Base-by-base conservation (phyloP, 2,797 vertebrate species). In the Coracias cyanogaster region DNA sequence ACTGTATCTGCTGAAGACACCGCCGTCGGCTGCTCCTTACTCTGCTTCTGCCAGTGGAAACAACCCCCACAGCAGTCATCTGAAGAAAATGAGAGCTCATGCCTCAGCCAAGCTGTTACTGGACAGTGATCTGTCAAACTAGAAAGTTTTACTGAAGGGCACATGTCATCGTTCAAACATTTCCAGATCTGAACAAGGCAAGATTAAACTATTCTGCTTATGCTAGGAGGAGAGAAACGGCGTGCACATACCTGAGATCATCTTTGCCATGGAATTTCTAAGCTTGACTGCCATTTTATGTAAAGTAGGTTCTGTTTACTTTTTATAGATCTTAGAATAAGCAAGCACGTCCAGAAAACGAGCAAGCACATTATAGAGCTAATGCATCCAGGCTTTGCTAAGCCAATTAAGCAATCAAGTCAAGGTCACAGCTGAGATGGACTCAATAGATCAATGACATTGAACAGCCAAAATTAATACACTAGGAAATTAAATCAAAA, bases 401-500 rank as follows among this genome's bases (percentile, higher is more conserved):
- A 96, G 81, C 81, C 93, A 96, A 85, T 94, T 93, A 95, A 94
- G 74, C 90, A 92, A 86, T 89, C 4, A 15, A 91, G 91, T 91
- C 91, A 94, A 93, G 89, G 94, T 90, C 93, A 89, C 84, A 57
- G 55, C 86, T 87, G 74, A 93, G 78, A 87, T 62, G 71, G 92
- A 82, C 90, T 94, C 86, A 65, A 71, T 66, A 91, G 57, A 93
- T 96, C 90, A 74, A 94, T 85, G 64, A 33, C 73, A 93, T 58
- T 76, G 71, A 93, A 85, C 35, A 57, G 52, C 37, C 67, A 82
- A 74, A 90, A 95, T 96, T 90, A 96, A 96, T 96, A 91, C 21
- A 41, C 48, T 84, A n/a, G 86, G 78, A 93, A 94, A 94, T 95
- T 86, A 93, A 86, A 96, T 94, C 83, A 73, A 87, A 94, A 82